These are phyloP conservation scores for Temnothorax unifasciatus DNA, from an alignment of 2,888 invertebrate genomes.

Conservation along the genomic window DNA sequence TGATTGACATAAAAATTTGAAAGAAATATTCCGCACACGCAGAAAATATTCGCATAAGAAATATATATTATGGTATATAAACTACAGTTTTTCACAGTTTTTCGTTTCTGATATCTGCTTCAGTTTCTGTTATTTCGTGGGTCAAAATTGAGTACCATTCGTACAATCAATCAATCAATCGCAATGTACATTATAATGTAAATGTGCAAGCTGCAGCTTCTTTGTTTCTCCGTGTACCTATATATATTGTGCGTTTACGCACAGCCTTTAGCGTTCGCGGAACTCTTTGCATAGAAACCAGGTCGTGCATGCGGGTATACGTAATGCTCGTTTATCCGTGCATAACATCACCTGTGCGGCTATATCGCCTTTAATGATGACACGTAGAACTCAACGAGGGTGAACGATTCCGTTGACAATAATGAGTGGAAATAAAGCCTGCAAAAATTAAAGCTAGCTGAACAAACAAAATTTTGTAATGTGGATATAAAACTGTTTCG, in stretches of 20 bases:
- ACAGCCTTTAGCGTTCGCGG: slow-evolving; percentile 37
- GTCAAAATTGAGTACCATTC: not conserved
- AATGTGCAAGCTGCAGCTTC: not conserved
- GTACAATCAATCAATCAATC: slow-evolving; percentile 16
- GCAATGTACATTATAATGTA: slow-evolving; percentile 11
- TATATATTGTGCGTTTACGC: slow-evolving; percentile 23
- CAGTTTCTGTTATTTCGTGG: not conserved
- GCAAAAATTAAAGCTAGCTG: not conserved
- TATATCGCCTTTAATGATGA: slow-evolving; percentile 64
- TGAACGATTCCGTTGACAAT: slow-evolving; percentile 53
- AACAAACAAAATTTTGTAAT: not conserved
- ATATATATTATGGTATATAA: not conserved
- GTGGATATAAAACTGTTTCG: not conserved
- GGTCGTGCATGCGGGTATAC: slow-evolving; percentile 75
- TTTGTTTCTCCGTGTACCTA: slow-evolving; percentile 24
- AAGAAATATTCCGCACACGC: not conserved
- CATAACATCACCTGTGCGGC: slow-evolving; percentile 38
- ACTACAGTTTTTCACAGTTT: not conserved
- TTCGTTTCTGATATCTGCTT: not conserved
- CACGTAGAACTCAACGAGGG: slow-evolving; percentile 17
- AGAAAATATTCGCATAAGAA: not conserved
- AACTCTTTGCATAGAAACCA: slow-evolving; percentile 59
- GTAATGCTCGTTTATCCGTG: slow-evolving; percentile 62
- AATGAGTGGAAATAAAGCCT: not conserved
- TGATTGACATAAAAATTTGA: not conserved